Base-by-base conservation (phyloP, 2,797 vertebrate genomes). In the Choloepus didactylus region DNA sequence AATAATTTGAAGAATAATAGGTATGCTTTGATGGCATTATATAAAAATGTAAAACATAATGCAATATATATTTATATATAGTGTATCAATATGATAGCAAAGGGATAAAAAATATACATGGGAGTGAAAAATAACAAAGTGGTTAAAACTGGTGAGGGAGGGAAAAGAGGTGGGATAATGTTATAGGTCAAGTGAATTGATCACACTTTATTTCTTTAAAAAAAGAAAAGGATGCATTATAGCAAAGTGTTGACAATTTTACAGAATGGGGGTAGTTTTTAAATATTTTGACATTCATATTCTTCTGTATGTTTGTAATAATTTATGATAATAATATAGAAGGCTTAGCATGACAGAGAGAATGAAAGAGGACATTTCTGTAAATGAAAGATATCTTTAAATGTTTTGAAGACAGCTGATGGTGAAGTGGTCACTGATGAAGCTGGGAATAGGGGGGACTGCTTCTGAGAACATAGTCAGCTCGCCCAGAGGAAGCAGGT, bases 51-150 rank as follows among this genome's bases (percentile, higher is more conserved):
- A 72, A 89, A 70, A 70, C 6, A 70, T 41, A 79, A 27, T 81
- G 44, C 44, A 77, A 67, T 27, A 69, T 44, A 44, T 5, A 44
- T 44, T 38, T 3, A 27, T 76, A 27, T 66, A 31, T 51, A 27
- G 15, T 38, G 21, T 92, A 56, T 82, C 64, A 72, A 19, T 8
- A 3, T 54, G 38, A 31, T 64, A 92, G 70, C 25, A 27, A 87
- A 87, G 87, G 7, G 56, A 56, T 70, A 69, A 92, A 94, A 95
- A 94, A 59, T 25, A 84, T 51, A 27, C 51, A 72, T 9, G 41
- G 29, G 82, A 82, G 16, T 77, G 14, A 44, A 90, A 87, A 92
- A 77, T 16, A 77, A 0, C 62, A 73, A 73, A 75, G 66, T 77
- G 67, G 19, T 73, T 93, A 31, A 23, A 90, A 49, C 11, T 72